Conservation (phyloP, 1,140 invertebrate species). For the Anoplolepis gracilipes region DNA sequence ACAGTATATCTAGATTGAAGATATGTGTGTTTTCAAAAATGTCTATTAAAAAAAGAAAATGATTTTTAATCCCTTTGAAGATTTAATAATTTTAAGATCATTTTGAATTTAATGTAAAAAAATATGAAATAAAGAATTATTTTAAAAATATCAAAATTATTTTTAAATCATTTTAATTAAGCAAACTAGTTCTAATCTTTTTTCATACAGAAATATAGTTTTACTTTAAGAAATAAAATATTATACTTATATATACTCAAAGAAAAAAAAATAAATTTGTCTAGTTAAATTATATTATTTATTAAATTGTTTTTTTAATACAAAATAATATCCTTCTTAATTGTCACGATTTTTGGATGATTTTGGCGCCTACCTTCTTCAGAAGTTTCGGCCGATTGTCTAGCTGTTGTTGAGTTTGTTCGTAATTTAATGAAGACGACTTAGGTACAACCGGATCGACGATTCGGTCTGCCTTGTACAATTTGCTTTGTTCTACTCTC, state of each 20-base stretch:
- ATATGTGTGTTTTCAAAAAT: too few species aligned
- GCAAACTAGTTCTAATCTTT: neutral
- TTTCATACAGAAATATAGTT: neutral
- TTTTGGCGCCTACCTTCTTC: conserved; percentile 83
- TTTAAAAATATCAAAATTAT: too few species aligned
- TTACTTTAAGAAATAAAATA: neutral
- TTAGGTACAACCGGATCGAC: conserved; percentile 72
- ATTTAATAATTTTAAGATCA: too few species aligned
- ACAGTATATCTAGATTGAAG: too few species aligned
- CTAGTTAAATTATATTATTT: conserved; percentile 20
- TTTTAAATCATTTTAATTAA: too few species aligned
- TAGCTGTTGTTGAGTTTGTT: conserved; percentile 70
- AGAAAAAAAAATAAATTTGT: neutral
- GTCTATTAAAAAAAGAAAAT: too few species aligned
- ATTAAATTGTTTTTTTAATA: neutral
- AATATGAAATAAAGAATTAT: too few species aligned
- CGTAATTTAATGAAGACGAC: conserved; percentile 65
- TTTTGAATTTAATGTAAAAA: too few species aligned
- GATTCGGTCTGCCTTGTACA: conserved; percentile 77
- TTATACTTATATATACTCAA: too few species aligned
- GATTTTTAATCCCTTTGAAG: too few species aligned
- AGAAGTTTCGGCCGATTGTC: conserved; percentile 85
- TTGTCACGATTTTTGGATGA: neutral
- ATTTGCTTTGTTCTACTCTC: conserved; percentile 82
- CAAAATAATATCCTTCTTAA: neutral